Evolutionary conservation across 2,797 vertebrate genomes (phyloP), one percentile per base, ranked within the genome.

Genomic region (Salmo trutta): DNA sequence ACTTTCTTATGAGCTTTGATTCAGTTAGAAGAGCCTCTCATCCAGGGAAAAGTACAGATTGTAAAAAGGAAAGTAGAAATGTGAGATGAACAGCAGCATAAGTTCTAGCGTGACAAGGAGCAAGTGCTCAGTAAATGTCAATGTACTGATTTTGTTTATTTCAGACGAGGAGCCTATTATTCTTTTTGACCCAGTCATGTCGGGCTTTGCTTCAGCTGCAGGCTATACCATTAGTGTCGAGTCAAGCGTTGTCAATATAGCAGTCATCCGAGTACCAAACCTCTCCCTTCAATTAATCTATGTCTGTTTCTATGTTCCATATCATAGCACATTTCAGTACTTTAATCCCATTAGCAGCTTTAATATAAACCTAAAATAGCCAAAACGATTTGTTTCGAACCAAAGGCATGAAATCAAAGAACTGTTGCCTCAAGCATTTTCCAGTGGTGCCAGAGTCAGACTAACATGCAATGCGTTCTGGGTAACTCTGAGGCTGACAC

Each of bases 1-100:
- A 10, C 82, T 59, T 87, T 90, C 90, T 85, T 81, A 90, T 88
- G 84, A 87, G 86, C 29, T 5, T 81, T 85, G 85, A 90, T 88
- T 91, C 80, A 85, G 87, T 90, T 83, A 83, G 75, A 83, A 17
- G 74, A 85, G 76, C 70, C 83, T 81, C 52, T 91, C 85, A 84
- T 76, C 74, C 84, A 73, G 78, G 85, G 79, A 88, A 76, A 82
- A 74, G 77, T 78, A 82, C 47, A 41, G 77, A 88, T 84, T 79
- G 73, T 78, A 82, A 71, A 75, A 78, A 70, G 31, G 75, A 81
- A 81, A 74, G 62, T 71, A 52, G 74, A 74, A 80, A 75, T 16
- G 16, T 77, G 68, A 72, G 27, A 82, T 71, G 2, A 71, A 78
- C 62, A 75, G 70, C 27, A 12, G 78, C 15, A 4, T 3, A 10